These are phyloP conservation scores for Loxodonta africana DNA, from an alignment of 2,113 vertebrate species.

Conservation along the genomic window DNA sequence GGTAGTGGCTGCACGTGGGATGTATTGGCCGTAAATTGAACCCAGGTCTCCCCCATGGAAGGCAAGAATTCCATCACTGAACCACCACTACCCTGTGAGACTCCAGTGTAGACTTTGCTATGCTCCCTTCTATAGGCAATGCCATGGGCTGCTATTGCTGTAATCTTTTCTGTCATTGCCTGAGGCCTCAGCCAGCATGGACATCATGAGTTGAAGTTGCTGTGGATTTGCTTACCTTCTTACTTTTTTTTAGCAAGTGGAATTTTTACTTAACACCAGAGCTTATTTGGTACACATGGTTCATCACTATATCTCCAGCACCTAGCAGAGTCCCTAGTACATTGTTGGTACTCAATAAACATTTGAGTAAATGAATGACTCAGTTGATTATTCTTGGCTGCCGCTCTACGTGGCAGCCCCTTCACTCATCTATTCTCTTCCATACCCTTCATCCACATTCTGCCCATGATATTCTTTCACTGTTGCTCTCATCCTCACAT, in stretches of 20 bases:
- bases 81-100: no score
- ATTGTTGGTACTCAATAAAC: background rate
- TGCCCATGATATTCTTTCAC: background rate
- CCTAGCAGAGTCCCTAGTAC: no score
- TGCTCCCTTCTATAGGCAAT: background rate
- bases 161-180: background rate
- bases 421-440: background rate
- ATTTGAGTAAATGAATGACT: background rate
- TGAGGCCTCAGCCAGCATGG: background rate
- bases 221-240: no score
- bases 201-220: background rate
- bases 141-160: background rate
- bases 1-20: no score
- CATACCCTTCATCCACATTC: background rate
- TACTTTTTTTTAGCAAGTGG: no score
- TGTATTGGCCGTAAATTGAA: no score
- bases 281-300: background rate
- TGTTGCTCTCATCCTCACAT: background rate
- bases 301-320: background rate
- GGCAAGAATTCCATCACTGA: no score
- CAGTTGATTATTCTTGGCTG: background rate
- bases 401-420: background rate
- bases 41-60: no score
- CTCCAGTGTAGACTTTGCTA: no score
- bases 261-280: background rate